phyloP scores from a whole-genome alignment of 2,888 invertebrate genomes.

The Silvanus unidentatus region DNA sequence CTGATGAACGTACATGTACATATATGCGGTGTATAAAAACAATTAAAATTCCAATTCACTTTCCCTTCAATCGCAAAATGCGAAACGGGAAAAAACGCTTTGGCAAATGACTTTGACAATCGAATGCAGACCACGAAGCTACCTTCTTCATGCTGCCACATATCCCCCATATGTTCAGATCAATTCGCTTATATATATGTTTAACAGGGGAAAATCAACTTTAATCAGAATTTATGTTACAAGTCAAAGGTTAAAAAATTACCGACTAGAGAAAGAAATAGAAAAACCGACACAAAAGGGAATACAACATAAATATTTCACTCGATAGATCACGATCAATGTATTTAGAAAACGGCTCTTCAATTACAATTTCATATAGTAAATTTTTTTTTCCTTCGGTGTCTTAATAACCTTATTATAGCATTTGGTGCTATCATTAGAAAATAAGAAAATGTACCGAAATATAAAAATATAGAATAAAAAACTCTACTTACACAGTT shows the following conservation, averaged over 20 bases:
- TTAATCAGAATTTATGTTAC: conserved; percentile 20
- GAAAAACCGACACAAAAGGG: background rate
- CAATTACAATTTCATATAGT: background rate
- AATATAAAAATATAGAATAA: too few relatives aligned
- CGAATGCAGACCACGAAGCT: conserved; percentile 1
- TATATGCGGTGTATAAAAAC: too few relatives aligned
- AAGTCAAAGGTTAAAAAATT: conserved; percentile 14
- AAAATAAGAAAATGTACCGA: too few relatives aligned
- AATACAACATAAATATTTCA: conserved; percentile 1
- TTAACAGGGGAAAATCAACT: conserved; percentile 12
- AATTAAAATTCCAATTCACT: too few relatives aligned
- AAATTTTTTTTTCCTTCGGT: background rate
- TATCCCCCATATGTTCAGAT: background rate
- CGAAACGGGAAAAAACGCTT: too few relatives aligned
- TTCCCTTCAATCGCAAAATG: too few relatives aligned
- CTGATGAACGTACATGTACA: too few relatives aligned
- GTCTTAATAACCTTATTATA: too few relatives aligned
- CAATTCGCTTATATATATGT: background rate
- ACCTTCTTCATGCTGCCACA: background rate
- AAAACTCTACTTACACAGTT: too few relatives aligned
- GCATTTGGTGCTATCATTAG: too few relatives aligned
- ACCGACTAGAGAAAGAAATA: conserved; percentile 1
- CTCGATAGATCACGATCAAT: too few relatives aligned
- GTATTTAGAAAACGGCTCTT: background rate
- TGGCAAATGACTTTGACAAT: background rate